Base-by-base conservation (phyloP, 2,888 invertebrate genomes). In the Himalopsyche japonica region DNA sequence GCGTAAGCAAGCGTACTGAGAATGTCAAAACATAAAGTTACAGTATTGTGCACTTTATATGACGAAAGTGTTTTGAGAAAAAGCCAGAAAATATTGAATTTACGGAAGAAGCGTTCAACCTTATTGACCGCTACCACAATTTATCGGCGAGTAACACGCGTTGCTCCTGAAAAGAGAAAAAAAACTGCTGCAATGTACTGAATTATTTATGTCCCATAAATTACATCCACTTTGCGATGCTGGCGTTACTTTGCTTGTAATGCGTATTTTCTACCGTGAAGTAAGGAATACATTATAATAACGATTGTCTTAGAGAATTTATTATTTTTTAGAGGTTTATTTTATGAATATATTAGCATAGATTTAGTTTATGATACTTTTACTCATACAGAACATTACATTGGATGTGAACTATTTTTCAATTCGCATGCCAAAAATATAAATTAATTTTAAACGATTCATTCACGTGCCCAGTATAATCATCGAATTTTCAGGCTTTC, bases 161-260 rank as follows among this genome's bases (percentile, higher is more conserved):
- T 70, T 30, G 70, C 70, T 30, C 30, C 77, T 37, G 34, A 43
- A 43, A 77, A 70, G 4, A 20, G 37, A 37, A 77, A 77, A 30
- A 20, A 70, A 77, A 77, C 34, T 20, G 37, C 43, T 77, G 37
- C 77, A 77, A 43, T 64, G 76, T 70, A 48, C 79, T 34, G 81
- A 78, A 85, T 81, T 80, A 85, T 85, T 85, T 85, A 85, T 80
- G 84, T 79, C 82, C 70, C 79, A 82, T 83, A 85, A 85, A 85
- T 85, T 85, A 84, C 30, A 70, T 15, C 70, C 30, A 70, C 27
- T 70, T 70, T 27, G 27, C 70, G 70, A 70, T 70, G 12, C 70
- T 8, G 20, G n/a, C 70, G 70, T 70, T 27, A 70, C 27, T 70
- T 70, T 27, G 12, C 70, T 27, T 27, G 70, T 15, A 15, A 43